Evolutionary conservation across 2,888 invertebrate species (phyloP).

Genomic region (Lymantria monacha): DNA sequence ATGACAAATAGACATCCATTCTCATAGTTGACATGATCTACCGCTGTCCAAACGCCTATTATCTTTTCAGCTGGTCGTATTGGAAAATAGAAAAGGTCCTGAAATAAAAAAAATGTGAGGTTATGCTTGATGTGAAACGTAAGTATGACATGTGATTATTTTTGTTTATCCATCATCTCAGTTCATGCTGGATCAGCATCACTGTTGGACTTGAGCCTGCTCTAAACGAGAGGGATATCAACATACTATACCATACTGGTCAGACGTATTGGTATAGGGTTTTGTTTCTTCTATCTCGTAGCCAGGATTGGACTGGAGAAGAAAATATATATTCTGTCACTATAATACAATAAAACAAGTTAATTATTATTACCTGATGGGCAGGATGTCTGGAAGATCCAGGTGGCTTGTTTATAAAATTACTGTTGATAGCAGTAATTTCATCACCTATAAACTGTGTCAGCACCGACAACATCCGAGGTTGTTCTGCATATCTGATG

Average conservation of each 20-base stretch:
- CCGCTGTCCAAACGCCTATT: constrained; percentile 94
- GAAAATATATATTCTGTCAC: too few species aligned
- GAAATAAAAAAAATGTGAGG: constrained; percentile 27
- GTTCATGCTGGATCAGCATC: too few species aligned
- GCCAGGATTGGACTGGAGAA: too few species aligned
- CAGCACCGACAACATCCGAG: constrained; percentile 85
- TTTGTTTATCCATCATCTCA: too few species aligned
- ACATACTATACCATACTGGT: too few species aligned
- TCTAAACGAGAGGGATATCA: too few species aligned
- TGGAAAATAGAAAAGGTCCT: constrained; percentile 94
- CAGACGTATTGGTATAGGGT: too few species aligned
- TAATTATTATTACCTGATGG: constrained; percentile 80
- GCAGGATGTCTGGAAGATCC: constrained; percentile 87
- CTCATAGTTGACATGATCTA: constrained; percentile 86
- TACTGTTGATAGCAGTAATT: constrained; percentile 89
- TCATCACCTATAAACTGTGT: constrained; percentile 89
- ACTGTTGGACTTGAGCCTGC: too few species aligned
- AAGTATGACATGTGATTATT: too few species aligned
- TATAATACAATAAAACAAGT: too few species aligned
- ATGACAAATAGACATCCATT: constrained; percentile 93
- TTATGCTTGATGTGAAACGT: too few species aligned
- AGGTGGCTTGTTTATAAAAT: constrained; percentile 95
- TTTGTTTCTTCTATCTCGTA: too few species aligned
- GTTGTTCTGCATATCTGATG: constrained; percentile 84
- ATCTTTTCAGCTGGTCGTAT: constrained; percentile 91